A percentile compares a stretch with the other conserved stretches of the same genome.
These are phyloP conservation scores for Paralvinella palmiformis DNA, from an alignment of 1,140 invertebrate species.

Conservation along the genomic window DNA sequence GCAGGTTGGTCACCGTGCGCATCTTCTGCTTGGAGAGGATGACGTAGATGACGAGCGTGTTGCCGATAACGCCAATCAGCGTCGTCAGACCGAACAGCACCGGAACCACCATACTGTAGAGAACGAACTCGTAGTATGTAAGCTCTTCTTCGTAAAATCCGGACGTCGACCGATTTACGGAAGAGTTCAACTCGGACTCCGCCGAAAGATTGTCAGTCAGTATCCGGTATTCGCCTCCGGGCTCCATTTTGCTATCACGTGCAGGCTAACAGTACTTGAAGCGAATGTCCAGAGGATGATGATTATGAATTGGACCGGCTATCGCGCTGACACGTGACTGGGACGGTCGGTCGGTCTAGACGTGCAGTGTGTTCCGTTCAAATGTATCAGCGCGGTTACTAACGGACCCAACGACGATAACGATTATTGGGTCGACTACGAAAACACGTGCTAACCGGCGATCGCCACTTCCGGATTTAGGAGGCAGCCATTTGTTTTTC, in stretches of 20 bases:
- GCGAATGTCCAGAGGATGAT: neutral
- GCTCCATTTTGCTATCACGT: neutral
- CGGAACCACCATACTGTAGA: conserved; percentile 10
- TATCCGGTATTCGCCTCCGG: neutral
- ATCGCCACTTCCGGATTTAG: too few relatives aligned
- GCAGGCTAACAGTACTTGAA: neutral
- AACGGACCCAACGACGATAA: too few relatives aligned
- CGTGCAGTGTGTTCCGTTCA: too few relatives aligned
- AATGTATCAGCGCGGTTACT: too few relatives aligned
- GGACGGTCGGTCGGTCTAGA: too few relatives aligned
- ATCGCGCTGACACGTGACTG: neutral
- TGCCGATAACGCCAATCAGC: conserved; percentile 52
- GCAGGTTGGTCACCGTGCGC: conserved; percentile 60
- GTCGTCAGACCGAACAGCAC: conserved; percentile 20
- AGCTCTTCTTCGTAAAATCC: neutral
- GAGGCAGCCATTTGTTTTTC: too few relatives aligned
- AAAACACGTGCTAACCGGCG: too few relatives aligned
- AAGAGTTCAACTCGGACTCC: too few relatives aligned
- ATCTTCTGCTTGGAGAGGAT: conserved; percentile 51
- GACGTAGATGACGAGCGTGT: conserved; percentile 53
- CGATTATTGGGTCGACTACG: too few relatives aligned
- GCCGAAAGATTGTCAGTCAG: neutral
- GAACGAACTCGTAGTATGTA: conserved; percentile 6
- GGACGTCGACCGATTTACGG: too few relatives aligned
- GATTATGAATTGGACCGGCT: neutral